Percentiles rank a stretch among this genome's conserved stretches.
Conservation (phyloP, 2,113 vertebrate species). For the Manacus vitellinus region DNA sequence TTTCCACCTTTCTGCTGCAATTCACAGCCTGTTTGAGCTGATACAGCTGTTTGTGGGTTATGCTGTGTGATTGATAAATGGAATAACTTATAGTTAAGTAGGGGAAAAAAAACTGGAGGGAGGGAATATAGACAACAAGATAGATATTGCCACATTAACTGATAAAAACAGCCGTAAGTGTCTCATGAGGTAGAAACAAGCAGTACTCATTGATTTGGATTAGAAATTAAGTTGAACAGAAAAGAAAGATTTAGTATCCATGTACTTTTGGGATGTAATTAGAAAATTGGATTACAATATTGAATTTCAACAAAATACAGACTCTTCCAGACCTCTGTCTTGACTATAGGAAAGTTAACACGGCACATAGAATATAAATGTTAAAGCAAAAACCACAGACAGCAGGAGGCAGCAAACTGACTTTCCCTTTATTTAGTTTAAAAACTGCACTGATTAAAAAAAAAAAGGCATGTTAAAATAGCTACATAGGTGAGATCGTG, state of each 20-base stretch:
- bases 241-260: neutral
- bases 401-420: neutral
- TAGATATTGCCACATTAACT: neutral
- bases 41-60: neutral
- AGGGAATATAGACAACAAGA: neutral
- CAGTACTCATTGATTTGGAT: neutral
- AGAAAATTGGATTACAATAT: neutral
- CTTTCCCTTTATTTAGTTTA: neutral
- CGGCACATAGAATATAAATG: neutral
- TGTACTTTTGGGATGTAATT: neutral
- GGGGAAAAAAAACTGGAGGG: accelerated
- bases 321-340: neutral
- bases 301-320: neutral
- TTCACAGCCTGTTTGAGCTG: neutral
- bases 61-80: neutral
- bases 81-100: neutral
- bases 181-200: neutral
- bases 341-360: neutral
- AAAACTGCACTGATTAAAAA: neutral
- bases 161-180: neutral
- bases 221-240: neutral
- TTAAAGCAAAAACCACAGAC: neutral
- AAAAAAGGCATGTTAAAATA: neutral
- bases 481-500: neutral
- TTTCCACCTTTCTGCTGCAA: neutral